phyloP scores from a whole-genome alignment of 2,888 invertebrate species.

The Apodemia hepburni region DNA sequence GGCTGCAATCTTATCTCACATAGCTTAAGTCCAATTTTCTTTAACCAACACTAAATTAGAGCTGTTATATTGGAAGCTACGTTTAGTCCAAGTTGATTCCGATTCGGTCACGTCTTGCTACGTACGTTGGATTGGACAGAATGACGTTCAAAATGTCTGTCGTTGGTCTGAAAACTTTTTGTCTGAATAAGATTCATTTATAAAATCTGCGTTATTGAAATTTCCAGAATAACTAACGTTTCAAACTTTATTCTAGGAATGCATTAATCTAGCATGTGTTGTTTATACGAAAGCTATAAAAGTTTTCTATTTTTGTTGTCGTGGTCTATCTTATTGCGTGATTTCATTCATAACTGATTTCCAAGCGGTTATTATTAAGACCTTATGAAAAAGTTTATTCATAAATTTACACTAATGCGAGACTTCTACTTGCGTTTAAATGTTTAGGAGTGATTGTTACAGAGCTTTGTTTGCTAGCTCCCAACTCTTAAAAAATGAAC shows the following conservation, averaged over 20 bases:
- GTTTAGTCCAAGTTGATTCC: constrained; percentile 58
- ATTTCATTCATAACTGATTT: too few relatives aligned
- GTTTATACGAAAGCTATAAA: too few relatives aligned
- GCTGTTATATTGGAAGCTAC: constrained; percentile 30
- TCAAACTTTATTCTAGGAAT: not conserved
- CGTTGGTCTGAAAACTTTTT: constrained; percentile 3
- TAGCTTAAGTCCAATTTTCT: constrained; percentile 20
- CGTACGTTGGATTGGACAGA: constrained; percentile 46
- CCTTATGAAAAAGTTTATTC: too few relatives aligned
- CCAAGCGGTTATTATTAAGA: too few relatives aligned
- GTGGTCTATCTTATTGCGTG: too few relatives aligned
- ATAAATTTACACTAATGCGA: too few relatives aligned
- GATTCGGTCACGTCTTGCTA: constrained; percentile 60
- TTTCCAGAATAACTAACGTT: not conserved
- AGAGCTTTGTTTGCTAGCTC: too few relatives aligned
- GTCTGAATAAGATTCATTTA: constrained; percentile 1
- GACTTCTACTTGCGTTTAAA: too few relatives aligned
- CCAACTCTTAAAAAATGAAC: too few relatives aligned
- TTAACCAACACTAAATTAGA: constrained; percentile 17
- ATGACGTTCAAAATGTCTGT: constrained; percentile 23
- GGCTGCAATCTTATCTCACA: constrained; percentile 15
- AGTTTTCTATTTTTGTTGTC: too few relatives aligned
- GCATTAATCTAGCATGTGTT: not conserved
- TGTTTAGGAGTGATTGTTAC: too few relatives aligned
- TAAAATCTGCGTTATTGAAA: not conserved